A percentile compares a stretch with the other conserved stretches of the same genome.
These are phyloP conservation scores for Catharus minimus DNA, from an alignment of 2,113 vertebrate genomes.

Conservation along the genomic window DNA sequence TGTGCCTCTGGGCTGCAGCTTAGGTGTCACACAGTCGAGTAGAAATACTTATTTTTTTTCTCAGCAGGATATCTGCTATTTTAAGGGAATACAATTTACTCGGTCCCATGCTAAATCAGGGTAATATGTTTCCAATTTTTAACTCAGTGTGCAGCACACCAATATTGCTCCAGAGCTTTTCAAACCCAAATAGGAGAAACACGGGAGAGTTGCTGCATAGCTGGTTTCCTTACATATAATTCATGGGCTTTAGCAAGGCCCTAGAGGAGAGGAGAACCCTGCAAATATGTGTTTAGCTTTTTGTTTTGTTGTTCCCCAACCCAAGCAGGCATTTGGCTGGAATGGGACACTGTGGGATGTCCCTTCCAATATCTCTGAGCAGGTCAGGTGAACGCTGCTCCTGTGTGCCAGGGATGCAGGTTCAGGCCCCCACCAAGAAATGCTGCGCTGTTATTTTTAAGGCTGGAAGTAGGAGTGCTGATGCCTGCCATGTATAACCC, in stretches of 20 bases:
- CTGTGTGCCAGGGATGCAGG: background rate
- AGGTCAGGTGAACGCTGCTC: background rate
- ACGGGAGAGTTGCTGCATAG: background rate
- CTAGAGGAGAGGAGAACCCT: background rate
- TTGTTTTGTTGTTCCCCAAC: background rate
- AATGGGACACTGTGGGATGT: background rate
- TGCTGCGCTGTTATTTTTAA: background rate
- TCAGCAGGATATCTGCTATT: conserved; percentile 30
- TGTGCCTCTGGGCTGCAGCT: background rate
- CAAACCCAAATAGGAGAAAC: conserved; percentile 13
- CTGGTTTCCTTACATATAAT: background rate
- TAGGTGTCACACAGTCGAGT: conserved; percentile 16
- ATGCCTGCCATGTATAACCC: background rate
- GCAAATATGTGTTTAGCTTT: accelerated
- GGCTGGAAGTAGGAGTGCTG: background rate
- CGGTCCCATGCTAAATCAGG: conserved; percentile 31
- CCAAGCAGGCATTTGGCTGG: background rate
- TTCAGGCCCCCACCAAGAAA: background rate
- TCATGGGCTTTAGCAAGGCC: background rate
- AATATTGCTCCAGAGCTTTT: conserved; percentile 25
- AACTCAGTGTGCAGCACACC: conserved; percentile 14
- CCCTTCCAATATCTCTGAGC: background rate
- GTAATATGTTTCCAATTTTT: conserved; percentile 56
- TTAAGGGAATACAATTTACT: conserved; percentile 55
- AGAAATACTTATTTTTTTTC: conserved; percentile 50